Evolutionary conservation across 2,888 invertebrate species (phyloP), one percentile per base, ranked within the genome.

Genomic region (Esperia sulphurella): DNA sequence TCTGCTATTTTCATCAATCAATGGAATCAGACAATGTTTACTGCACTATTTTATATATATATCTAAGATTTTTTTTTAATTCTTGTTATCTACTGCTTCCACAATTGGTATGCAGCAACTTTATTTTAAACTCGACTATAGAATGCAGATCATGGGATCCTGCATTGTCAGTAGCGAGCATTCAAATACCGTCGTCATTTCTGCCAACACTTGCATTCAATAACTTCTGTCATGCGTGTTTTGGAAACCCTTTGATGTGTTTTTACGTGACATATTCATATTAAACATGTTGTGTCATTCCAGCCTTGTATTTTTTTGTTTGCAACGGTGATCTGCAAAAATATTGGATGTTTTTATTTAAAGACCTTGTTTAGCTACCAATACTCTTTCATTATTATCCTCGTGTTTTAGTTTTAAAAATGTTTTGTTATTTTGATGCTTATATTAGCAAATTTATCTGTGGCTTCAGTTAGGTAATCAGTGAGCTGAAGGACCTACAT

Each of bases 271-370:
- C 68, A 46, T 59, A 58, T 65, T 64, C 67, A 56, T 57, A 65
- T 67, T 56, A 49, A 68, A 77, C 59, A 52, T 64, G 70, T 70
- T 60, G 51, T 64, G 71, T 83, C 80, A 82, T 67, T 61, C 55
- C 50, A 42, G 40, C 46, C 52, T 49, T 50, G 50, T 52, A 49
- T 51, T 58, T 61, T 51, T 59, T 60, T 56, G 51, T 59, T 59
- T 57, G 45, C 52, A 57, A 56, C 53, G 53, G 58, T 78, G 77
- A 77, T 65, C 75, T 68, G 76, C 71, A 54, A 71, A 72, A 66
- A 48, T 48, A 31, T 42, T 9, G 14, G 30, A 35, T 35, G 35
- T 35, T 35, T 35, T 31, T 31, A 31, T 21, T 21, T n/a, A n/a
- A 13, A 10, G 33, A 10, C n/a, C n/a, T 33, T 33, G n/a, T 33